Evolutionary conservation across 2,113 vertebrate species (phyloP).

Genomic region (Dinomys branickii): DNA sequence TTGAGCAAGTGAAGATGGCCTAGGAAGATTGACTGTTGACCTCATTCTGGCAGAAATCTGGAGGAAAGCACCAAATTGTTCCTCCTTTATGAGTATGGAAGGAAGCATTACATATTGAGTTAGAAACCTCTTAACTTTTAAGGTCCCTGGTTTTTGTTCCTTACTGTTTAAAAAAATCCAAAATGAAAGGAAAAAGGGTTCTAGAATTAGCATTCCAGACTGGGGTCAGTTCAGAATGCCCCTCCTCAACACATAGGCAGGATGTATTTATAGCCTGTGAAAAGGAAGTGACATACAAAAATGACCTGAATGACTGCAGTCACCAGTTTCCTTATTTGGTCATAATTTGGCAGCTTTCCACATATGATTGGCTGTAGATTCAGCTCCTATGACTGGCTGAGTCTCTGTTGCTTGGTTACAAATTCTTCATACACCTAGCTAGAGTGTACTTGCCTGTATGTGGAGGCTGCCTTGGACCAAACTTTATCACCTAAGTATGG

Average conservation of each 20-base stretch:
- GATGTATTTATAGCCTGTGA: neutral
- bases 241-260: neutral
- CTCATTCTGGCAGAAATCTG: neutral
- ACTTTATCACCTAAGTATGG: neutral
- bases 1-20: neutral
- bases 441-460: neutral
- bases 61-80: neutral
- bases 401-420: constrained; percentile 37
- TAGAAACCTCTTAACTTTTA: neutral
- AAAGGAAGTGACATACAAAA: neutral
- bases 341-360: neutral
- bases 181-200: neutral
- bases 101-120: neutral
- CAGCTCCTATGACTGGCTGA: constrained; percentile 15
- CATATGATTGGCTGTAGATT: neutral
- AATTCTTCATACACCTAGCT: neutral
- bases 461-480: neutral
- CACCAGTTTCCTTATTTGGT: constrained; percentile 23
- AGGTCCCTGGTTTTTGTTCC: neutral
- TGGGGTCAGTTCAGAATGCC: neutral
- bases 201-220: neutral
- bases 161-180: neutral
- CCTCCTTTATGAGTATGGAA: neutral
- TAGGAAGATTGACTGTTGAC: neutral
- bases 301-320: neutral